phyloP scores from a whole-genome alignment of 2,888 invertebrate species.

The Temnothorax unifasciatus region DNA sequence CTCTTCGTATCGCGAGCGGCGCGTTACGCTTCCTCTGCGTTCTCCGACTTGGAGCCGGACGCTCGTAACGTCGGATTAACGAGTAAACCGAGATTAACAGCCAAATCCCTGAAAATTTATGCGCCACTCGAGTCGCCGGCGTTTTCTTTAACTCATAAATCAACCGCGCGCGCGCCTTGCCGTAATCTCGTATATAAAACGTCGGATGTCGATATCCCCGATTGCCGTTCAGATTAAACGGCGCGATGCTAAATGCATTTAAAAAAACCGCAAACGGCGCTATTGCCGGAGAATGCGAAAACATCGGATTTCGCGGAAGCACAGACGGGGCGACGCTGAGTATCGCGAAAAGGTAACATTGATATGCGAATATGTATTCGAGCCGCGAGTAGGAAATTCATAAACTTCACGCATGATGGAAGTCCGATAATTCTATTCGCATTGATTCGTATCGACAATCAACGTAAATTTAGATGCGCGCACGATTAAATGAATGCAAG shows the following conservation, averaged over 20 bases:
- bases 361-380: conserved; percentile 35
- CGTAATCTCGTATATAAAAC: conserved; percentile 30
- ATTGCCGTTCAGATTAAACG: conserved; percentile 22
- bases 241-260: conserved; percentile 17
- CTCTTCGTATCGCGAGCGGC: conserved; percentile 54
- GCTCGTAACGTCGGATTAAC: conserved; percentile 49
- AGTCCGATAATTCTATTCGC: conserved; percentile 48
- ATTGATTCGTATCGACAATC: conserved; percentile 41
- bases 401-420: conserved; percentile 47
- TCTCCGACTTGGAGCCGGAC: conserved; percentile 28
- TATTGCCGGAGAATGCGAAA: conserved; percentile 19
- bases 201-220: conserved; percentile 15
- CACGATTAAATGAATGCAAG: conserved; percentile 44
- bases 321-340: not conserved
- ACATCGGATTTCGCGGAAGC: not conserved
- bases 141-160: conserved; percentile 39
- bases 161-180: not conserved
- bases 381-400: conserved; percentile 27
- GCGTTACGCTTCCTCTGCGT: conserved; percentile 33
- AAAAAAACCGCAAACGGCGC: not conserved
- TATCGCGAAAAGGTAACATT: conserved; percentile 21
- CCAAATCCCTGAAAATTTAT: conserved; percentile 36
- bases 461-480: conserved; percentile 44
- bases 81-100: conserved; percentile 47
- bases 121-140: conserved; percentile 33